These are phyloP conservation scores for Lates calcarifer DNA, from an alignment of 2,113 vertebrate species.

Conservation along the genomic window DNA sequence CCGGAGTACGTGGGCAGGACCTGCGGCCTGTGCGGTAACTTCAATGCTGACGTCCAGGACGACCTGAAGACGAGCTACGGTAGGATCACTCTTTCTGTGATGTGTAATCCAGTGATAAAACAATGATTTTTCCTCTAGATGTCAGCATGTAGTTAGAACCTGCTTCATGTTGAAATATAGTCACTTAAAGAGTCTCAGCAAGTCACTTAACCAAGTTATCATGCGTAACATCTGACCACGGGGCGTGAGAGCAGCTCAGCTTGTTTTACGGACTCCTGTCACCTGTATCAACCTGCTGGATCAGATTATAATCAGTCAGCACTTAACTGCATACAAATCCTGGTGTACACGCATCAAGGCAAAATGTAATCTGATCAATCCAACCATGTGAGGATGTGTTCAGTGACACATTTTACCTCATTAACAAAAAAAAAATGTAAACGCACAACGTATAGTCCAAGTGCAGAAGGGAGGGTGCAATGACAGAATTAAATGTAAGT, in stretches of 20 bases:
- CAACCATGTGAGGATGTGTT: background rate
- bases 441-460: too few species aligned
- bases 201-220: background rate
- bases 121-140: too few species aligned
- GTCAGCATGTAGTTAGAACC: background rate
- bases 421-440: too few species aligned
- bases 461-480: too few species aligned
- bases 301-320: conserved; percentile 11
- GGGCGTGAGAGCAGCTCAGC: conserved; percentile 4
- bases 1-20: conserved; percentile 92
- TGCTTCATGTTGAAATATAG: background rate
- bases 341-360: background rate
- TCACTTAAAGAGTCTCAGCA: background rate
- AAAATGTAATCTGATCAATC: conserved; percentile 12
- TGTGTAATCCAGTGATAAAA: too few species aligned
- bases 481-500: background rate
- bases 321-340: background rate
- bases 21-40: conserved; percentile 94
- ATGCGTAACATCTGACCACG: background rate
- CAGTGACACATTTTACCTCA: background rate
- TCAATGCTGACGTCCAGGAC: conserved; percentile 93
- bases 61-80: conserved; percentile 95
- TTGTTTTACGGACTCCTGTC: background rate
- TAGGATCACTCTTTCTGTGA: conserved; percentile 62
- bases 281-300: background rate